Evolutionary conservation across 1,140 invertebrate species (phyloP), one percentile per base, ranked within the genome.

Genomic region (Maconellicoccus hirsutus): DNA sequence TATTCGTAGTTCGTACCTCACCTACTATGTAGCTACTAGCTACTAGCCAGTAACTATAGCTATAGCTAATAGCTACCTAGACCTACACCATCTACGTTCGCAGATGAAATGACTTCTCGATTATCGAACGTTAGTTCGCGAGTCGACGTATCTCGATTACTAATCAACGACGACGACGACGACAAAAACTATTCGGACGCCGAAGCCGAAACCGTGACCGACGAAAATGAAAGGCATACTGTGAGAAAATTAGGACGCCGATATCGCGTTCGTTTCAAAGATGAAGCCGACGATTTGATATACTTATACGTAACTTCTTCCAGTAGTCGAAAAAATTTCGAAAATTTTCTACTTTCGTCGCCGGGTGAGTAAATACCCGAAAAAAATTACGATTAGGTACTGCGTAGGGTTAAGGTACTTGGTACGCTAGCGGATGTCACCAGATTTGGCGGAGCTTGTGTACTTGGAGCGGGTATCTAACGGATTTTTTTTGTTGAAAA

Each of bases 231-330:
- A 52, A 8, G 6, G 42, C 6, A 52, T 42, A 7, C 12, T 19
- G 25, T 70, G n/a, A 25, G 69, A 10, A 73, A 70, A 70, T 38
- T 74, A 61, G 70, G 72, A 4, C 71, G 72, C n/a, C 42, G 33
- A 1, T 72, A 74, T 71, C 69, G 29, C 66, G 12, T 71, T 10
- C n/a, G 2, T 2, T 26, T 16, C 14, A n/a, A 39, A 7, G 69
- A 70, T 27, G 12, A 19, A 1, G 26, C 25, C 21, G n/a, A 72
- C 4, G 25, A 61, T 70, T 59, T 75, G 21, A 71, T 75, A 23
- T 74, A 73, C 19, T n/a, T 71, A 66, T 71, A 71, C 21, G 52
- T 71, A 1, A 27, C 19, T 66, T 27, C 59, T 4, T 19, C 52
- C n/a, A 10, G 21, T 21, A 25, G 23, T 3, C 21, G 26, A 16